Evolutionary conservation across 2,888 invertebrate species (phyloP).

Genomic region (Parapristionchus giblindavisi): DNA sequence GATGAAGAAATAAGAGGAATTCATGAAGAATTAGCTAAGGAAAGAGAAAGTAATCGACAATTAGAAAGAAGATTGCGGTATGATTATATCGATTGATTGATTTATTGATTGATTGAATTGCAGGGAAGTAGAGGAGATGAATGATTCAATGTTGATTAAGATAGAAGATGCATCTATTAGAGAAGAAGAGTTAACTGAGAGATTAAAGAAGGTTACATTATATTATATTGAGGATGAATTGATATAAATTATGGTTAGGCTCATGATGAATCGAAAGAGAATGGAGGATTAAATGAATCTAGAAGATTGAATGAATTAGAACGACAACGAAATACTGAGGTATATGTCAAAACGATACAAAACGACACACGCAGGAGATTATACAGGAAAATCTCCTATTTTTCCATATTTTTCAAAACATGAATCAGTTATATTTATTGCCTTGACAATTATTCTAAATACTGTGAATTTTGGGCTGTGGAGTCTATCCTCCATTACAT

Average conservation of each 20-base stretch:
- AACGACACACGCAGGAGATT: too few species aligned
- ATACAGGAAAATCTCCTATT: background rate
- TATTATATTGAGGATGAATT: background rate
- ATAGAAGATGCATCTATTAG: slow-evolving; percentile 5
- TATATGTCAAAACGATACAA: background rate
- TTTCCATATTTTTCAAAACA: background rate
- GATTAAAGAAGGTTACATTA: slow-evolving; percentile 11
- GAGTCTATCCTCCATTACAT: too few species aligned
- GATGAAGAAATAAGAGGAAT: slow-evolving; percentile 46
- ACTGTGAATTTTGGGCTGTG: too few species aligned
- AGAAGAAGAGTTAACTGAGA: slow-evolving; percentile 16
- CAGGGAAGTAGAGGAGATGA: slow-evolving; percentile 11
- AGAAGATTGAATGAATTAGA: slow-evolving; percentile 21
- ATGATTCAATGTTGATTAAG: slow-evolving; percentile 10
- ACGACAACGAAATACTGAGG: background rate
- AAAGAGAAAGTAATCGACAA: slow-evolving; percentile 39
- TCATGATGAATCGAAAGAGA: slow-evolving; percentile 34
- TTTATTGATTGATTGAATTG: too few species aligned
- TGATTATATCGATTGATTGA: background rate
- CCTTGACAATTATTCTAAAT: too few species aligned
- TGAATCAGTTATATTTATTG: background rate
- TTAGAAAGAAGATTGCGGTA: slow-evolving; percentile 24
- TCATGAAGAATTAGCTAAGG: slow-evolving; percentile 43
- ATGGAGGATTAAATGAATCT: slow-evolving; percentile 32
- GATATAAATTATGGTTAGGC: background rate